phyloP scores from a whole-genome alignment of 2,797 vertebrate genomes.

The Muscicapa striata region DNA sequence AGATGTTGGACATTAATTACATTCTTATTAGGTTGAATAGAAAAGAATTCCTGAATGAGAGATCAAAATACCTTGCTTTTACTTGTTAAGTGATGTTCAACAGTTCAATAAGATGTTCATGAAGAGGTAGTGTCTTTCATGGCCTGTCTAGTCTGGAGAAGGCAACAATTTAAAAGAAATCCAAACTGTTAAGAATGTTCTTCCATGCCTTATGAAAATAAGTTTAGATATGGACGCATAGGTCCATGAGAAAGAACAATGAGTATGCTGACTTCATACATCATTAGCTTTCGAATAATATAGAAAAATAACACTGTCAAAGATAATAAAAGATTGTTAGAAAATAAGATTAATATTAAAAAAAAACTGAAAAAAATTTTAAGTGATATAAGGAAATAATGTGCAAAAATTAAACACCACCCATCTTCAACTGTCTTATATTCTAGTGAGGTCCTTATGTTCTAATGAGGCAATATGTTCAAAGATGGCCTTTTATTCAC shows the following conservation, averaged over 20 bases:
- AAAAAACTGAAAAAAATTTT: background rate
- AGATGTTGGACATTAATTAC: background rate
- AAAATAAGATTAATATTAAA: background rate
- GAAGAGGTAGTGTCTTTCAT: background rate
- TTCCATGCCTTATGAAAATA: background rate
- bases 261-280: background rate
- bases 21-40: background rate
- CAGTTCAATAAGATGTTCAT: background rate
- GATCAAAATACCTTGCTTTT: background rate
- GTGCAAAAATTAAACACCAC: background rate
- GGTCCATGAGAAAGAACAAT: background rate
- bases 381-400: background rate
- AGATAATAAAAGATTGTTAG: background rate
- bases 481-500: background rate
- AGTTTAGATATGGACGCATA: background rate
- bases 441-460: background rate
- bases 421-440: background rate
- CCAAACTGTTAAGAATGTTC: background rate
- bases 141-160: background rate
- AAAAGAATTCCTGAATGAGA: background rate
- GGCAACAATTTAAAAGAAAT: background rate
- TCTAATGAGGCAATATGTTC: background rate
- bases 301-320: background rate
- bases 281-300: background rate
- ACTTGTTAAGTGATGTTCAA: background rate